These are phyloP conservation scores for Xanthia icteritia DNA, from an alignment of 2,888 invertebrate genomes.

Conservation along the genomic window DNA sequence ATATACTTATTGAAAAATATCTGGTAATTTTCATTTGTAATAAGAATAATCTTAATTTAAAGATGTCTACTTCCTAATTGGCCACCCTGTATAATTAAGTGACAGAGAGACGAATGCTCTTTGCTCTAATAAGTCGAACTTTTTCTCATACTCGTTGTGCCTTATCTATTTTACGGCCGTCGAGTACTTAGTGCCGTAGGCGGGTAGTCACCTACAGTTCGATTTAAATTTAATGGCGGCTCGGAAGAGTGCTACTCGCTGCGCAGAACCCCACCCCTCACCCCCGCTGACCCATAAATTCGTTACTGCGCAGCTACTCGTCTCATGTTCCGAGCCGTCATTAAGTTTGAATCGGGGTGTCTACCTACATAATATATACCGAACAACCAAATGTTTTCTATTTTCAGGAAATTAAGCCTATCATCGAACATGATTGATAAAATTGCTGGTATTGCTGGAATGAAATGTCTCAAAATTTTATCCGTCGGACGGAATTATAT, in stretches of 20 bases:
- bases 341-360: too few species aligned
- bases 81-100: neutral
- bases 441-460: conserved; percentile 95
- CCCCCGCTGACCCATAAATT: too few species aligned
- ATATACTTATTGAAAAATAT: too few species aligned
- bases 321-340: too few species aligned
- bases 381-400: neutral
- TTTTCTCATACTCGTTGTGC: neutral
- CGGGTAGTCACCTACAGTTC: neutral
- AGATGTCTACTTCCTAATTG: too few species aligned
- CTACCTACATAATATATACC: neutral
- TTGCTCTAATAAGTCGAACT: neutral
- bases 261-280: too few species aligned
- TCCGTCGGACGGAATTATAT: conserved; percentile 97
- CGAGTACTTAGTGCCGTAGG: too few species aligned
- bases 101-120: conserved; percentile 3
- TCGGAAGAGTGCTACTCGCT: too few species aligned
- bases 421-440: conserved; percentile 99
- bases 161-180: neutral
- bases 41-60: too few species aligned
- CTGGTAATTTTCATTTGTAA: too few species aligned
- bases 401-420: conserved; percentile 94
- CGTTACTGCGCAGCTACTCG: too few species aligned
- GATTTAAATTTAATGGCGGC: too few species aligned
- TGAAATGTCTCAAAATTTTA: conserved; percentile 95